Percentiles rank a stretch among this genome's conserved stretches.
Conservation (phyloP, 2,797 vertebrate species). For the Silurus aristotelis region DNA sequence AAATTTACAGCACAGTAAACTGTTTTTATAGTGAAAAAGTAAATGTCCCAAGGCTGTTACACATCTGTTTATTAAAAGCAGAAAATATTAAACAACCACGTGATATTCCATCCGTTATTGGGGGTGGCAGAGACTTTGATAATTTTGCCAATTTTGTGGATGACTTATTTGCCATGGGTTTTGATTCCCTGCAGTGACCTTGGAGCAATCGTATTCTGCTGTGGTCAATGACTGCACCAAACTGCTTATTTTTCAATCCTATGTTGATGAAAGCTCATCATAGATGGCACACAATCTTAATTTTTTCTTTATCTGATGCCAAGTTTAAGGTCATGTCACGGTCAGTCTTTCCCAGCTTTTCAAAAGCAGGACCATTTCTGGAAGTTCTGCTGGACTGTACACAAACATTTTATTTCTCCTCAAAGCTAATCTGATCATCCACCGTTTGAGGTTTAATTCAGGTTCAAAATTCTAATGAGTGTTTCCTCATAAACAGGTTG, state of each 20-base stretch:
- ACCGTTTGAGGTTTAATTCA: not conserved
- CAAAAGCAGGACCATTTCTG: not conserved
- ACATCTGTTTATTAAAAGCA: conserved; percentile 17
- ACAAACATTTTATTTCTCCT: not conserved
- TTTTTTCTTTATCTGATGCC: conserved; percentile 22
- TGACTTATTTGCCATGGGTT: conserved; percentile 8
- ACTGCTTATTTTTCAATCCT: conserved; percentile 44
- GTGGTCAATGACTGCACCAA: conserved; percentile 32
- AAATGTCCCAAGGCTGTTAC: not conserved
- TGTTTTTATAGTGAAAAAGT: conserved; percentile 1
- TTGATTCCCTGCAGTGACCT: conserved; percentile 34
- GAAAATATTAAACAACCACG: conserved; percentile 11
- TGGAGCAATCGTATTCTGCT: conserved; percentile 29
- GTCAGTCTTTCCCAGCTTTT: not conserved
- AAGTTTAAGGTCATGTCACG: conserved; percentile 10
- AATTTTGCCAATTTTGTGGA: conserved; percentile 10
- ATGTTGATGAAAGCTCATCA: conserved; percentile 35
- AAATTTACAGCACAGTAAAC: conserved; percentile 28
- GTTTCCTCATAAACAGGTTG: not conserved
- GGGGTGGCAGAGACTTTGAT: not conserved
- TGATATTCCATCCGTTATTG: not conserved
- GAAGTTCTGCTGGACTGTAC: not conserved
- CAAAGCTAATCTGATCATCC: not conserved
- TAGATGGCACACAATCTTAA: conserved; percentile 27
- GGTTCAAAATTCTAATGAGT: not conserved